Evolutionary conservation across 2,888 invertebrate genomes (phyloP), one percentile per base, ranked within the genome.

Genomic region (Drosophila silvestris): DNA sequence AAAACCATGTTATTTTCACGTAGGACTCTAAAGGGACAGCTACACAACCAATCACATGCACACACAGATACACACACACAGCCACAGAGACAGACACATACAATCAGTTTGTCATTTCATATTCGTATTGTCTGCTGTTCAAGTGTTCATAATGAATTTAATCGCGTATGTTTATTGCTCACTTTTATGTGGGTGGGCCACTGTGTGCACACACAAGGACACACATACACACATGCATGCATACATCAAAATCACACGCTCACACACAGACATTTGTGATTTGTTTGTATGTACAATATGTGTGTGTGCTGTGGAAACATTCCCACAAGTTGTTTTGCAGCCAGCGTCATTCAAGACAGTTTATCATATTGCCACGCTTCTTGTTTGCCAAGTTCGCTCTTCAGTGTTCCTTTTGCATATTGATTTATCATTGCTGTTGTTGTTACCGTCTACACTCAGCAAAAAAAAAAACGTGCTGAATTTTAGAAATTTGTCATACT

Each of bases 151-250:
- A 91, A 92, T 92, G 92, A 92, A 92, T 91, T 91, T 92, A 92
- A 92, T 92, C 92, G 93, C 91, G 89, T 92, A 91, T 92, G 91
- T 91, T 92, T 91, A 92, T 91, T 91, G 91, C 91, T 91, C 90
- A 91, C 90, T 91, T 87, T 90, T 81, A 65, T 76, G 35, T 57
- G 54, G 56, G 35, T 51, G 62, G 33, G 59, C 58, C 61, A 53
- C 52, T 28, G 41, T 37, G 52, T 54, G 35, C 28, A 53, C 53
- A 72, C 22, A 39, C 22, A 33, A 16, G 51, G 16, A 63, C 41
- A 50, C 47, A 50, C 28, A 59, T 35, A 67, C 22, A 60, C 56
- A 64, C 59, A 63, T 63, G 35, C 28, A 59, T 41, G 64, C 22
- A 60, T 64, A 64, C 59, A 63, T 63, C 60, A 58, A 60, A 58